Percentiles rank a stretch among this genome's conserved stretches.
These are phyloP conservation scores for chimpanzee (Pan troglodytes) DNA, from an alignment of 2,113 vertebrate genomes.

Conservation along the genomic window NHGRI_mPanTro3-v2.1_pri NC_072404.2:53360001-53360500, in stretches of 20 bases:
- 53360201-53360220: background rate
- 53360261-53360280: slow-evolving; percentile 52
- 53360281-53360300: background rate
- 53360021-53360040: slow-evolving; percentile 60
- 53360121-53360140: background rate
- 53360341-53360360: background rate
- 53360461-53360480: slow-evolving; percentile 8
- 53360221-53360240: background rate
- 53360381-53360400: slow-evolving; percentile 20
- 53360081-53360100: background rate
- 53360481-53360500: background rate
- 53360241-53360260: slow-evolving; percentile 1
- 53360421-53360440: background rate
- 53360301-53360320: slow-evolving; percentile 51
- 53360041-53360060: background rate
- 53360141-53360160: background rate
- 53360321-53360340: slow-evolving; percentile 43
- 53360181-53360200: background rate
- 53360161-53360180: slow-evolving; percentile 17
- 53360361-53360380: background rate
- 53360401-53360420: slow-evolving; percentile 9
- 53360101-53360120: background rate
- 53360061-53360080: background rate
- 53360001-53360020: slow-evolving; percentile 12
- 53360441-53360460: background rate